Percentiles rank a stretch among this genome's conserved stretches.
Conservation (phyloP, 2,888 invertebrate species). For the Tetanocera ferruginea region DNA sequence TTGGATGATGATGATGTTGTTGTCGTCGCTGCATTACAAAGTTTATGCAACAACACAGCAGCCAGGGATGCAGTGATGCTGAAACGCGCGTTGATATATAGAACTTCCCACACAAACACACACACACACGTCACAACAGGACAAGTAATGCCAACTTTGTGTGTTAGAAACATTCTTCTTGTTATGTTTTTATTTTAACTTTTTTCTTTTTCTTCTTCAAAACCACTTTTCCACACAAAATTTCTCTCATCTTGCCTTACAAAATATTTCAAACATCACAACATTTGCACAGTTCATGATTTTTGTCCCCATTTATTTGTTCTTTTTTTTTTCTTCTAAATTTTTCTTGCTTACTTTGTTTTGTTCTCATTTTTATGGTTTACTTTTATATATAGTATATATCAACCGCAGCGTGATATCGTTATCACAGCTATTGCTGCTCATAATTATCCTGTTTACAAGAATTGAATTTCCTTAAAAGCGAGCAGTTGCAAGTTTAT, state of each 20-base stretch:
- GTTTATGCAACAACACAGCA: not conserved
- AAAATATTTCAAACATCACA: slow-evolving; percentile 24
- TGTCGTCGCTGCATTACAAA: not conserved
- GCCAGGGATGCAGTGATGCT: not conserved
- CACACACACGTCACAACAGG: slow-evolving; percentile 1
- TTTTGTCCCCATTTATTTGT: slow-evolving; percentile 3
- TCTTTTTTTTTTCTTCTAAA: not conserved
- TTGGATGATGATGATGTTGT: slow-evolving; percentile 9
- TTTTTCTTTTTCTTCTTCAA: not conserved
- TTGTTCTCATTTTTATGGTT: slow-evolving; percentile 13
- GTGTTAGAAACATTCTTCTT: not conserved
- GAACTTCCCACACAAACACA: not conserved
- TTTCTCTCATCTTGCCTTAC: slow-evolving; percentile 15
- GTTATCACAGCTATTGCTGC: slow-evolving; percentile 39
- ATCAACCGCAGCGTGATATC: slow-evolving; percentile 24
- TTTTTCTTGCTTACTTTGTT: not conserved
- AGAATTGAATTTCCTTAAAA: slow-evolving; percentile 33
- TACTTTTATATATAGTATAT: not conserved
- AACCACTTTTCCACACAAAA: not conserved
- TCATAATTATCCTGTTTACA: slow-evolving; percentile 56
- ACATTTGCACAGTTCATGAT: slow-evolving; percentile 11
- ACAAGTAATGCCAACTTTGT: slow-evolving; percentile 9
- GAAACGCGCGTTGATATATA: not conserved
- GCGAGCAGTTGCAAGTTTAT: slow-evolving; percentile 6
- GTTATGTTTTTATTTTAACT: slow-evolving; percentile 17